Conservation (phyloP, 2,797 vertebrate genomes). For the Lacerta agilis region DNA sequence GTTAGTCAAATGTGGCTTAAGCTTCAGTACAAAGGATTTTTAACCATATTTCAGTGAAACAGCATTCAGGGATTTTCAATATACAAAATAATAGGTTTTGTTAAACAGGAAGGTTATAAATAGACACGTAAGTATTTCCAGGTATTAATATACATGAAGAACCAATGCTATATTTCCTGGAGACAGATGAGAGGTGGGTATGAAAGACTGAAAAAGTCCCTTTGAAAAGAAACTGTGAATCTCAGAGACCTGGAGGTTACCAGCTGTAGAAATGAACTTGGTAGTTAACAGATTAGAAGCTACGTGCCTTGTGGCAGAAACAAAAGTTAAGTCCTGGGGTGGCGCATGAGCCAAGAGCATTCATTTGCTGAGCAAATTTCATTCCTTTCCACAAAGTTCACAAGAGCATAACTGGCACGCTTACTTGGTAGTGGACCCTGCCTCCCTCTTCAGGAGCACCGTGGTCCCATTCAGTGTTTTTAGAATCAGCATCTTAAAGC, state of each 20-base stretch:
- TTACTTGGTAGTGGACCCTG: not conserved
- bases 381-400: too few relatives aligned
- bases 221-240: not conserved
- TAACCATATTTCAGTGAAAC: slow-evolving; percentile 51
- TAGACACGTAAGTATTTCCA: slow-evolving; percentile 45
- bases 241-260: not conserved
- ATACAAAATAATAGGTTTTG: slow-evolving; percentile 51
- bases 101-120: slow-evolving; percentile 54
- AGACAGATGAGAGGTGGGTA: slow-evolving; percentile 35
- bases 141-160: slow-evolving; percentile 46
- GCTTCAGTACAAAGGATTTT: slow-evolving; percentile 47
- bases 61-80: slow-evolving; percentile 46
- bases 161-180: slow-evolving; percentile 58
- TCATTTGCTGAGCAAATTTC: not conserved
- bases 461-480: fast-evolving
- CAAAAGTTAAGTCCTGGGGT: not conserved
- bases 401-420: not conserved
- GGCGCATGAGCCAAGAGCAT: not conserved
- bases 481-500: not conserved
- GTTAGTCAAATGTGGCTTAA: slow-evolving; percentile 42
- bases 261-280: not conserved
- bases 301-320: not conserved
- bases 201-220: slow-evolving; percentile 1
- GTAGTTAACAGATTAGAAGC: not conserved
- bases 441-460: not conserved